A percentile compares a stretch with the other conserved stretches of the same genome.
phyloP scores from a whole-genome alignment of 2,888 invertebrate species.

The Pilophorus perplexus region DNA sequence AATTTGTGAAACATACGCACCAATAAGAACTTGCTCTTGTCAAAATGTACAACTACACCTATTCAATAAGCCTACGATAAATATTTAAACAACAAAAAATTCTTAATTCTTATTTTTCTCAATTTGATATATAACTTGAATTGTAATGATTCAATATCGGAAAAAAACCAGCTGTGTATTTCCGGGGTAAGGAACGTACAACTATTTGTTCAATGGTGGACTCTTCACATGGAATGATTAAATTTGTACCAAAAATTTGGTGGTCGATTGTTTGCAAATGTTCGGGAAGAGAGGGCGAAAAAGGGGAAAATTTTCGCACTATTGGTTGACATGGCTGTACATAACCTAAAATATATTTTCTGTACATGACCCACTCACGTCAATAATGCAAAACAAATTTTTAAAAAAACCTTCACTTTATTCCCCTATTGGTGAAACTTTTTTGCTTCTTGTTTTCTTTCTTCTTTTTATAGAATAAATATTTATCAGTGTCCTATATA shows the following conservation, averaged over 20 bases:
- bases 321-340: slow-evolving; percentile 24
- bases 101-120: not conserved
- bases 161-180: not conserved
- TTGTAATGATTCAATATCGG: not conserved
- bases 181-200: too few species aligned
- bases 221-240: slow-evolving; percentile 24
- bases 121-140: not conserved
- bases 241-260: slow-evolving; percentile 5
- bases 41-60: slow-evolving; percentile 34
- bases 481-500: slow-evolving; percentile 37
- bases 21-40: not conserved
- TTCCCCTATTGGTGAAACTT: too few species aligned
- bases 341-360: slow-evolving; percentile 45
- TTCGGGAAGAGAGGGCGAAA: slow-evolving; percentile 34
- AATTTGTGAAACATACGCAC: slow-evolving; percentile 26
- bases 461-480: slow-evolving; percentile 42
- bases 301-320: not conserved
- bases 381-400: slow-evolving; percentile 44
- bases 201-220: too few species aligned
- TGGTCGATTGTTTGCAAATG: slow-evolving; percentile 2
- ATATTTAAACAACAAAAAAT: slow-evolving; percentile 25
- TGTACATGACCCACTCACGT: slow-evolving; percentile 42
- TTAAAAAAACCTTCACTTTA: slow-evolving; percentile 35
- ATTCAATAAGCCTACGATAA: slow-evolving; percentile 14
- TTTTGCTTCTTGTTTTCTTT: too few species aligned